Conservation (phyloP, 2,888 invertebrate species). For the Dicyrtomina minuta region DNA sequence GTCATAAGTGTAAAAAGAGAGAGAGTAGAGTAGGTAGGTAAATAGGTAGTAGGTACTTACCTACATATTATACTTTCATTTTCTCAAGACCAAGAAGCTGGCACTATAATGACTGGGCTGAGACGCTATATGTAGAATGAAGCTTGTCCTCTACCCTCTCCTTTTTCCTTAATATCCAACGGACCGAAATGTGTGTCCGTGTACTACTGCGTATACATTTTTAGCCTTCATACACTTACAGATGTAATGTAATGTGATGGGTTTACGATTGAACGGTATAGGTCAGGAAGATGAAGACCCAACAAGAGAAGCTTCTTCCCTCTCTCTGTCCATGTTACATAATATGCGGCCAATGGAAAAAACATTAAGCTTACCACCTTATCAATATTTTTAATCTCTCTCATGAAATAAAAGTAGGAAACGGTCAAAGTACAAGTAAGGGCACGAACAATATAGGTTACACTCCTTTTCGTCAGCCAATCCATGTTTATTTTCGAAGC, state of each 20-base stretch:
- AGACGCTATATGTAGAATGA: no score
- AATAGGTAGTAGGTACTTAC: no score
- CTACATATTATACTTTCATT: neutral
- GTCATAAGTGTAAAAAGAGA: no score
- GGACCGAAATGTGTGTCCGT: neutral
- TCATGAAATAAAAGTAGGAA: neutral
- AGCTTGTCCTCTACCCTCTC: no score
- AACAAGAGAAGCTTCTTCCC: neutral
- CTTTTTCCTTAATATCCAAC: neutral
- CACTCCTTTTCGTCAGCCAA: no score
- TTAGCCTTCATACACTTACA: no score
- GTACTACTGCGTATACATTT: no score
- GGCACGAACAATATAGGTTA: neutral
- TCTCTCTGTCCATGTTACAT: neutral
- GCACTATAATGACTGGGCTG: no score
- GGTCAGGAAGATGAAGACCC: neutral
- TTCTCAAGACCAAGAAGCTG: constrained; percentile 23
- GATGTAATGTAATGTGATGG: no score
- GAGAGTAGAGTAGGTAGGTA: no score
- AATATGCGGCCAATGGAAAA: constrained; percentile 12
- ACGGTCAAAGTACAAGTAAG: no score
- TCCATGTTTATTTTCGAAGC: neutral
- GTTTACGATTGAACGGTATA: no score
- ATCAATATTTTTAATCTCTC: constrained; percentile 6
- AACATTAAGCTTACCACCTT: constrained; percentile 6